Conservation (phyloP, 2,797 vertebrate genomes). For the Sebastes matsubarae region DNA sequence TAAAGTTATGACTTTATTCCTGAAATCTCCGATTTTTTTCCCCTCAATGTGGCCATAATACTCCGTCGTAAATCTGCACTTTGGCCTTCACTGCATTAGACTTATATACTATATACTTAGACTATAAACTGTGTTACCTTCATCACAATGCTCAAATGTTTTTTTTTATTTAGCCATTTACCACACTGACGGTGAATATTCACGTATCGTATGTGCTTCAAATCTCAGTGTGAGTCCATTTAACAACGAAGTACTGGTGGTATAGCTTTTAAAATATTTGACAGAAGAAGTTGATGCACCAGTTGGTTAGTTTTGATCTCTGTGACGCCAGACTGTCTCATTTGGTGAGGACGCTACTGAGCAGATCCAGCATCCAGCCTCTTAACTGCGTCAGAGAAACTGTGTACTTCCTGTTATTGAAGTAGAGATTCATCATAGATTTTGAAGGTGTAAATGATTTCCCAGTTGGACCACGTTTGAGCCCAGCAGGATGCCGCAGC, state of each 20-base stretch:
- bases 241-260: neutral
- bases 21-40: too few relatives aligned
- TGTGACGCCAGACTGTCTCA: neutral
- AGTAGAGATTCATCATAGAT: neutral
- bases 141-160: too few relatives aligned
- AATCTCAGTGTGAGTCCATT: too few relatives aligned
- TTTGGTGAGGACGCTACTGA: neutral
- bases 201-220: too few relatives aligned
- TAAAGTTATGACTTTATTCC: too few relatives aligned
- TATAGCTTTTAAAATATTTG: neutral
- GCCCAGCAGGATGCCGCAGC: neutral
- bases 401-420: slow-evolving; percentile 7
- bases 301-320: neutral
- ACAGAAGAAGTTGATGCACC: neutral
- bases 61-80: too few relatives aligned
- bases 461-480: neutral
- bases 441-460: neutral
- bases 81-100: fast-evolving
- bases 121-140: too few relatives aligned
- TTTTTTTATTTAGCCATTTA: too few relatives aligned
- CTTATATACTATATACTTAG: too few relatives aligned
- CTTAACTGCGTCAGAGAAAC: neutral
- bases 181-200: too few relatives aligned
- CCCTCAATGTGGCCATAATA: too few relatives aligned
- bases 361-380: neutral